Conservation (phyloP, 1,140 invertebrate genomes). For the Amyelois transitella region DNA sequence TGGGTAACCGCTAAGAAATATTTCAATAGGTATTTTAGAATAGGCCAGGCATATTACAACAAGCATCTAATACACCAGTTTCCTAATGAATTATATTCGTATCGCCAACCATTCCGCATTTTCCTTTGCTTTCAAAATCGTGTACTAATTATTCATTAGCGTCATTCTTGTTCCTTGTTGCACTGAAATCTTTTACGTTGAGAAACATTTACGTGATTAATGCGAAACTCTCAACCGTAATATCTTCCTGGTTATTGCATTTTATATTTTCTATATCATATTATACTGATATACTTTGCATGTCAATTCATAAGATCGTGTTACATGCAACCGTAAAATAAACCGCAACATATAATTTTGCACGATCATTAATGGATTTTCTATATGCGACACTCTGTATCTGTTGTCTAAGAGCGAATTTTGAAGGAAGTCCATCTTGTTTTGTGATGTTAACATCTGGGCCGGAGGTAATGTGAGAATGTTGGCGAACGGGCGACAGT, state of each 20-base stretch:
- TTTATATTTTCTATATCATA: slow-evolving; percentile 3
- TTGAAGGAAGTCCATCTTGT: neutral
- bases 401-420: neutral
- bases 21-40: too few relatives aligned
- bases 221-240: neutral
- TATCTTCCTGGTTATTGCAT: slow-evolving; percentile 1
- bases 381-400: neutral
- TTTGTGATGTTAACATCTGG: slow-evolving; percentile 4
- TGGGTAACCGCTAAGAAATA: too few relatives aligned
- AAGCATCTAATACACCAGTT: neutral
- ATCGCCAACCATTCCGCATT: neutral
- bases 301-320: slow-evolving; percentile 5
- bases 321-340: slow-evolving; percentile 25
- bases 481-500: slow-evolving; percentile 31
- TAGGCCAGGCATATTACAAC: too few relatives aligned
- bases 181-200: neutral
- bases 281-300: slow-evolving; percentile 1
- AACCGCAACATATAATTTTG: slow-evolving; percentile 17
- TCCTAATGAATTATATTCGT: neutral
- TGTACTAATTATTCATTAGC: neutral
- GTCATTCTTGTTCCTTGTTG: neutral
- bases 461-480: slow-evolving; percentile 33
- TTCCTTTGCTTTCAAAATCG: neutral
- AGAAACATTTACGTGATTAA: neutral
- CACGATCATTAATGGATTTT: neutral